Conservation (phyloP, 2,888 invertebrate genomes). For the Ecliptopera silaceata region DNA sequence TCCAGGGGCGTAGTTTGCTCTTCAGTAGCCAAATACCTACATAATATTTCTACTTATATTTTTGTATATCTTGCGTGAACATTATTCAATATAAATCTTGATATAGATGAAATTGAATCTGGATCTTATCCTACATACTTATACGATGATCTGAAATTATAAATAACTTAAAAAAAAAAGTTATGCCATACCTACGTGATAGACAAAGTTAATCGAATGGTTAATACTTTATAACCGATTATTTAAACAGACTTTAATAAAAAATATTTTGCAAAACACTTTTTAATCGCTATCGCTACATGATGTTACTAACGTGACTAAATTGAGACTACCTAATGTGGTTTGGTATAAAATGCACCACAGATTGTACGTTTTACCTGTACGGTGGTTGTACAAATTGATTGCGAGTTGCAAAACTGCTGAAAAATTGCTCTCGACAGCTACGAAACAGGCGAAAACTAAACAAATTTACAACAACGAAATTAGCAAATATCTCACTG, state of each 20-base stretch:
- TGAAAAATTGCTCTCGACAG: slow-evolving; percentile 31
- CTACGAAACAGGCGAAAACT: slow-evolving; percentile 37
- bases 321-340: background rate
- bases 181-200: too few relatives aligned
- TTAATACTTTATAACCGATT: too few relatives aligned
- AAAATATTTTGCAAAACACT: too few relatives aligned
- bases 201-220: too few relatives aligned
- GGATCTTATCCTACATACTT: too few relatives aligned
- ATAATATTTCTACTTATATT: background rate
- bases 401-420: slow-evolving; percentile 16
- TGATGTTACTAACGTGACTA: too few relatives aligned
- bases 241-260: too few relatives aligned
- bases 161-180: too few relatives aligned
- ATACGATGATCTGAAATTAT: too few relatives aligned
- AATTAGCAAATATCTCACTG: slow-evolving; percentile 80
- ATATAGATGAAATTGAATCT: too few relatives aligned
- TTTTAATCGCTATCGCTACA: too few relatives aligned
- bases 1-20: slow-evolving; percentile 24
- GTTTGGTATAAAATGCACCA: background rate
- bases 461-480: slow-evolving; percentile 77
- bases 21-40: slow-evolving; percentile 6
- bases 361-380: background rate
- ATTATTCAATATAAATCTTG: too few relatives aligned
- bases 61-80: background rate
- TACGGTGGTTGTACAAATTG: slow-evolving; percentile 3